Base-by-base conservation (phyloP, 2,797 vertebrate species). In the Enteromius treurensis region DNA sequence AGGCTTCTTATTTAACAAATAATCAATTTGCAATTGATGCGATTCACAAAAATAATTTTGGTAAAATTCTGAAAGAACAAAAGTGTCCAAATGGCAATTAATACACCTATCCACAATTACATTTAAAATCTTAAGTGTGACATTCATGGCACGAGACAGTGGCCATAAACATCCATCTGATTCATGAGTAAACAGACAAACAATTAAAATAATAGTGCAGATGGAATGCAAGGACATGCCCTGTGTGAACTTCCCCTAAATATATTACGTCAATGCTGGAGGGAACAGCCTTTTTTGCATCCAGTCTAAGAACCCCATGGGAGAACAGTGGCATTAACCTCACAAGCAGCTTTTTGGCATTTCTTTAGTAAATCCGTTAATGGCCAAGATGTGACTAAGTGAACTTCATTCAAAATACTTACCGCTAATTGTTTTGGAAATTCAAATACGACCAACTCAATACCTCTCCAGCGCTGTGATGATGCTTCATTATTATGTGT, bases 1-100 rank as follows among this genome's bases (percentile, higher is more conserved):
- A 6, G 15, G 13, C 11, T 29, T 15, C 13, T 62, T 29, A 29
- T 62, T 62, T 29, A 2, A 29, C n/a, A 15, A 62, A 62, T 62
- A 62, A 40, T 62, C 26, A 14, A 15, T 26, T 60, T 5, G 6
- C 37, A 40, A 40, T 40, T 40, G 37, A 40, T 40, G 37, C 1
- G 23, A 60, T 60, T 60, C n/a, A 23, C 58, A 26, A 60, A 60
- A 60, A 13, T 26, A 14, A 14, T 62, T 29, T 62, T 26, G 62
- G 26, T 19, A 42, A 65, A 7, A 19, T 34, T 37, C 19, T 37
- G 32, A 32, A 21, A 60, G 13, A 2, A 77, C 1, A 40, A 88
- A 40, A 88, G 88, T 89, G 82, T 29, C 58, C 5, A 62, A 62
- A 62, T 62, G 58, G 13, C 13, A 62, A 62, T 58, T 7, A 17